phyloP scores from a whole-genome alignment of 1,140 invertebrate genomes.

The Drosophila kikkawai region DNA sequence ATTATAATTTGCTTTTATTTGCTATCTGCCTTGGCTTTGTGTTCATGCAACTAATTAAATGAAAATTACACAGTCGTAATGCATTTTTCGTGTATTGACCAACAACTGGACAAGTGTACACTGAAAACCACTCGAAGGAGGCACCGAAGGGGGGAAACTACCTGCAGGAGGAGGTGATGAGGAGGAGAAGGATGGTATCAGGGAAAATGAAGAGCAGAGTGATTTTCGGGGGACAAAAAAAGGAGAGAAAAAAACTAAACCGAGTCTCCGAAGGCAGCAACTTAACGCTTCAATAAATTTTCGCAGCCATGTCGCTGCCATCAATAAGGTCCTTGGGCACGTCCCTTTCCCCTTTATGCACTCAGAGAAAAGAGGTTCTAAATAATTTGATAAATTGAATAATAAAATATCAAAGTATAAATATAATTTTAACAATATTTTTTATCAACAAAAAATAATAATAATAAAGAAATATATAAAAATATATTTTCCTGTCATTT shows the following conservation, averaged over 20 bases:
- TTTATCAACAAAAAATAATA: neutral
- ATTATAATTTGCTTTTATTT: neutral
- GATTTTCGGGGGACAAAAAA: neutral
- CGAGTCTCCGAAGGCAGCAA: constrained; percentile 74
- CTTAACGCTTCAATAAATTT: constrained; percentile 83
- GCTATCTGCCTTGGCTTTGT: constrained; percentile 29
- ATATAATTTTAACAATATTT: neutral
- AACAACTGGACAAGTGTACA: constrained; percentile 43
- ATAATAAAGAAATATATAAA: neutral
- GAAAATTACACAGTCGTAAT: constrained; percentile 58
- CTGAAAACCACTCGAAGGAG: constrained; percentile 31
- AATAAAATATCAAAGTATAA: neutral
- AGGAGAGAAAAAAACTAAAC: constrained; percentile 45
- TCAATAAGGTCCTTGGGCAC: constrained; percentile 82
- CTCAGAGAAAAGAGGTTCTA: rapidly evolving
- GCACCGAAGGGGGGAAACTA: constrained; percentile 14
- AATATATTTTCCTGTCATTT: neutral
- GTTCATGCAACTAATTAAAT: constrained; percentile 65
- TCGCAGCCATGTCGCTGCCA: constrained; percentile 71
- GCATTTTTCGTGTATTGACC: constrained; percentile 73
- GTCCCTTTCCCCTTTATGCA: constrained; percentile 22
- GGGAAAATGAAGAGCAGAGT: neutral
- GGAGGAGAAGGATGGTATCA: too few relatives aligned
- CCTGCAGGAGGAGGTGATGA: constrained; percentile 26
- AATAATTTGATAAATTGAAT: too few relatives aligned